These are phyloP conservation scores for Calosoma granatense DNA, from an alignment of 1,140 invertebrate genomes.

Conservation along the genomic window DNA sequence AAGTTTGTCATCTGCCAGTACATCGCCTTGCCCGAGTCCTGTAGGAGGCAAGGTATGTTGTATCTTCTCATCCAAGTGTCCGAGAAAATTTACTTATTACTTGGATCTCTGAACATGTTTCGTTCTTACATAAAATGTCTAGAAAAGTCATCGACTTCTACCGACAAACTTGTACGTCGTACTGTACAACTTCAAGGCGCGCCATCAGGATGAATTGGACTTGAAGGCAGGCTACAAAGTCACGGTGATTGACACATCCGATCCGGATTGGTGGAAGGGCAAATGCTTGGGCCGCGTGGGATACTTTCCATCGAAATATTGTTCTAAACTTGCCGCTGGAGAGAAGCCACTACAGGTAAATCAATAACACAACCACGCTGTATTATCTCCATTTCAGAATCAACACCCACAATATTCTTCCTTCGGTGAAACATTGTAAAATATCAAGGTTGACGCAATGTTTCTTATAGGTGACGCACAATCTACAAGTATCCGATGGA, in stretches of 20 bases:
- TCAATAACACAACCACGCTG: no score
- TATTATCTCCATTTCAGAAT: no score
- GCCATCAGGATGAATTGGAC: slow-evolving; percentile 88
- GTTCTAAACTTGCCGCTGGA: slow-evolving; percentile 77
- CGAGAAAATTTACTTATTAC: not conserved
- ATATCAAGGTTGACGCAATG: no score
- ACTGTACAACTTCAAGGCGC: slow-evolving; percentile 88
- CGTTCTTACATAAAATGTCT: slow-evolving; percentile 32
- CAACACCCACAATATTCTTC: no score
- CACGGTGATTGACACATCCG: slow-evolving; percentile 86
- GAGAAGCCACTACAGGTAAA: slow-evolving; percentile 83
- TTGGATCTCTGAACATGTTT: not conserved
- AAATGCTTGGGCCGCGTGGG: slow-evolving; percentile 86
- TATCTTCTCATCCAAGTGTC: not conserved
- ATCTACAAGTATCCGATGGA: slow-evolving; percentile 53
- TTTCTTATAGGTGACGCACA: slow-evolving; percentile 43
- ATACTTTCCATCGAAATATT: slow-evolving; percentile 91
- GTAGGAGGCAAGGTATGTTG: slow-evolving; percentile 35
- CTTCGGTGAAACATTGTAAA: no score
- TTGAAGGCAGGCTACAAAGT: slow-evolving; percentile 92
- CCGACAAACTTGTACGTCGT: slow-evolving; percentile 90
- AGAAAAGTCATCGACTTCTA: slow-evolving; percentile 75
- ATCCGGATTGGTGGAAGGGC: slow-evolving; percentile 95
- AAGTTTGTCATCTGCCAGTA: slow-evolving; percentile 80
- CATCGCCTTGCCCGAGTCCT: slow-evolving; percentile 85